Evolutionary conservation across 2,113 vertebrate species (phyloP), one percentile per base, ranked within the genome.

Genomic region (Gorsachius goisagi): DNA sequence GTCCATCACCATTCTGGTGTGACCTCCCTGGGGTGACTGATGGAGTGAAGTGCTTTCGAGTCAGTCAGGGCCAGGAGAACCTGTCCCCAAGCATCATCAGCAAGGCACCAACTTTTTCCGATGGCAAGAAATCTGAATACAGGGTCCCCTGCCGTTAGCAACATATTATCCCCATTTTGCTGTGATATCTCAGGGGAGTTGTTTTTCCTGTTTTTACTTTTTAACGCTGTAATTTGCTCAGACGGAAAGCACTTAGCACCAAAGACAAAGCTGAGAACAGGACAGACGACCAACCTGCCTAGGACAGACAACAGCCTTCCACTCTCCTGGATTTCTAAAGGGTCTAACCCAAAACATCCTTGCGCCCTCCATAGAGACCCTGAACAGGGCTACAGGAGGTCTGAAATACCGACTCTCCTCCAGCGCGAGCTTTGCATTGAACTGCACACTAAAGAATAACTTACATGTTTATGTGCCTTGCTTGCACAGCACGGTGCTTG

Each of bases 401-500:
- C 72, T 86, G 72, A 89, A 81, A 85, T 0, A 12, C 41, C 0
- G 0, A 63, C 69, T 76, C 21, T 64, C 18, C 58, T 76, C 49
- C 90, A 89, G 62, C 17, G 2, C 2, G 3, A n/a, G 53, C 58
- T 55, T 39, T 58, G 58, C n/a, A 55, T 0, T 28, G 53, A 90
- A 55, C 67, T 13, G 79, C 69, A 83, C 63, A 22, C 59, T 55
- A 12, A 67, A 92, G 93, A 76, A 77, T 64, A 92, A 83, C 71
- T 45, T 53, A 52, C 56, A 69, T 93, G 79, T 95, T 96, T 94
- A 74, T 80, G 71, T 2, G 32, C 88, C 85, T 90, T 52, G 60
- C 88, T 39, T 26, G 55, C 93, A 82, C 92, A 96, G 92, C 92
- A 93, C 2, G 64, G 85, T 45, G 79, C 95, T 72, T 60, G 92